Conservation (phyloP, 2,113 vertebrate species). For the Motacilla alba region DNA sequence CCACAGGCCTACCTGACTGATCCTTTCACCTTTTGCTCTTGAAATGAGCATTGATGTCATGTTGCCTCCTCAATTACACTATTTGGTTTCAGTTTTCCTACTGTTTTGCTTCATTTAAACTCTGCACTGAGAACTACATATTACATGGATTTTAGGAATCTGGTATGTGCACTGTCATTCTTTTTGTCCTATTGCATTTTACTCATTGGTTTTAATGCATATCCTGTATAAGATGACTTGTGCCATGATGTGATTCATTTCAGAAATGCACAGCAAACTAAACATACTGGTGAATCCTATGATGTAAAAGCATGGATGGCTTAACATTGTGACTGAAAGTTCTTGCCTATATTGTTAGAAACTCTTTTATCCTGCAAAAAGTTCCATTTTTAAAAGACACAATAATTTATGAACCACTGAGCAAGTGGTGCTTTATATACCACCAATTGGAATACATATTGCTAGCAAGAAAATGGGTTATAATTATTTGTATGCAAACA, state of each 20-base stretch:
- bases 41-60: background rate
- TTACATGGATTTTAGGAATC: background rate
- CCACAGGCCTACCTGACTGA: background rate
- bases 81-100: background rate
- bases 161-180: background rate
- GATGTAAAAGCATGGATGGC: background rate
- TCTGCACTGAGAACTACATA: background rate
- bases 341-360: constrained; percentile 36
- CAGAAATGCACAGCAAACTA: constrained; percentile 36
- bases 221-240: background rate
- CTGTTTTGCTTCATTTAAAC: constrained; percentile 7
- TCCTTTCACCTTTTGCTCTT: background rate
- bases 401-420: background rate
- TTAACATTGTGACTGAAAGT: constrained; percentile 28
- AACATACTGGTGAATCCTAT: constrained; percentile 7
- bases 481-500: constrained; percentile 40
- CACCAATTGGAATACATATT: background rate
- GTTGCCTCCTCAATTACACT: background rate
- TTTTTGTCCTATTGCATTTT: constrained; percentile 1
- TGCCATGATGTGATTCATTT: background rate
- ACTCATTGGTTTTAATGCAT: background rate
- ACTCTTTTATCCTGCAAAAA: constrained; percentile 20
- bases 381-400: background rate
- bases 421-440: background rate
- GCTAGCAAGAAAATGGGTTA: constrained; percentile 38